phyloP scores from a whole-genome alignment of 2,888 invertebrate species.

The Pachycephus smyrnensis region DNA sequence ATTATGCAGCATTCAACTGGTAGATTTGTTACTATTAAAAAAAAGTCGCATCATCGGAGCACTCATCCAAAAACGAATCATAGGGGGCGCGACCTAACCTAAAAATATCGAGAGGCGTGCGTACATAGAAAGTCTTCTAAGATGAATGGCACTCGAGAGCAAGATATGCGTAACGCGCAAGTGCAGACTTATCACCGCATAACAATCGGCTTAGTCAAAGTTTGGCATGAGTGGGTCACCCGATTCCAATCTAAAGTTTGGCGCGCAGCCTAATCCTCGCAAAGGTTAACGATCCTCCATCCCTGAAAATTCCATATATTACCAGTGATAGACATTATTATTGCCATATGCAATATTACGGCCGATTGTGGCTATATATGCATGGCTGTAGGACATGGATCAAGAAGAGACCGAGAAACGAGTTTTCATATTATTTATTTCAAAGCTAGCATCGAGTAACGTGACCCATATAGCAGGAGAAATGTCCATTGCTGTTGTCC shows the following conservation, averaged over 20 bases:
- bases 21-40: neutral
- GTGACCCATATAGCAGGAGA: constrained; percentile 29
- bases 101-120: neutral
- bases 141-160: neutral
- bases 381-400: neutral
- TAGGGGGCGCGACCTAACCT: neutral
- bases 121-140: neutral
- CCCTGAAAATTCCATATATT: neutral
- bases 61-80: neutral
- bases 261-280: constrained; percentile 56
- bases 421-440: constrained; percentile 41
- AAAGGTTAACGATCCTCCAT: constrained; percentile 63
- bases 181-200: constrained; percentile 24
- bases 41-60: neutral
- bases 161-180: neutral
- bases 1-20: neutral
- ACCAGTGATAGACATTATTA: neutral
- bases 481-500: constrained; percentile 29
- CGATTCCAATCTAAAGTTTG: constrained; percentile 62
- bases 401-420: neutral
- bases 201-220: constrained; percentile 43
- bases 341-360: neutral
- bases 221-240: constrained; percentile 54
- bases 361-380: neutral
- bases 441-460: constrained; percentile 31